phyloP scores from a whole-genome alignment of 1,140 invertebrate genomes.

The Steinernema feltiae region DNA sequence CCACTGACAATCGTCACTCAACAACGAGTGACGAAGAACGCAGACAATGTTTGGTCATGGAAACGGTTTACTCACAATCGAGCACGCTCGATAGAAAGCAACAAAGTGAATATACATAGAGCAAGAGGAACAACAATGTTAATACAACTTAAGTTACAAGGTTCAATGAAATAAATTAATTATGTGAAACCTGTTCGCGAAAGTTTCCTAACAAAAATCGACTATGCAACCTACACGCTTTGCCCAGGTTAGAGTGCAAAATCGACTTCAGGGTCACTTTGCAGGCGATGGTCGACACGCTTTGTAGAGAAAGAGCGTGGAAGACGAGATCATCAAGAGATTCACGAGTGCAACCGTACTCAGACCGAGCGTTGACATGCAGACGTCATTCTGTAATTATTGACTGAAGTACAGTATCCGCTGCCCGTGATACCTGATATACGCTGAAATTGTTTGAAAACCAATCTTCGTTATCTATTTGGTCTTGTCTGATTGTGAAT shows the following conservation, averaged over 20 bases:
- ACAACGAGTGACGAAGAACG: too few species aligned
- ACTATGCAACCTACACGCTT: constrained; percentile 13
- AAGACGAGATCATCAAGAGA: constrained; percentile 24
- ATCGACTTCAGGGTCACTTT: background rate
- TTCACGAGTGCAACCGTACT: constrained; percentile 23
- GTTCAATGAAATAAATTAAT: background rate
- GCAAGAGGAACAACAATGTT: background rate
- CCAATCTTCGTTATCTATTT: constrained; percentile 17
- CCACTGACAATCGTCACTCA: too few species aligned
- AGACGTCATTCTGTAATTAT: constrained; percentile 25
- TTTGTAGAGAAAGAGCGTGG: constrained; percentile 25
- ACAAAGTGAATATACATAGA: background rate
- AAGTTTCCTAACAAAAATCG: background rate
- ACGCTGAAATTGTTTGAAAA: constrained; percentile 24
- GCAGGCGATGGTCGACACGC: background rate
- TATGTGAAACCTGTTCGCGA: constrained; percentile 2
- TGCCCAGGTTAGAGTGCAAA: constrained; percentile 7
- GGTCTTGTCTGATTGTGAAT: background rate
- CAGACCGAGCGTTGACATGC: constrained; percentile 26
- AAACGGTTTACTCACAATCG: background rate
- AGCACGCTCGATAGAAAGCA: background rate
- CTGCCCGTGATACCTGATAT: constrained; percentile 20
- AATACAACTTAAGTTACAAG: background rate
- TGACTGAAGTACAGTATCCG: background rate
- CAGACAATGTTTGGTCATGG: background rate